Evolutionary conservation across 2,888 invertebrate species (phyloP), one percentile per base, ranked within the genome.

Genomic region (Micropterix aruncella): DNA sequence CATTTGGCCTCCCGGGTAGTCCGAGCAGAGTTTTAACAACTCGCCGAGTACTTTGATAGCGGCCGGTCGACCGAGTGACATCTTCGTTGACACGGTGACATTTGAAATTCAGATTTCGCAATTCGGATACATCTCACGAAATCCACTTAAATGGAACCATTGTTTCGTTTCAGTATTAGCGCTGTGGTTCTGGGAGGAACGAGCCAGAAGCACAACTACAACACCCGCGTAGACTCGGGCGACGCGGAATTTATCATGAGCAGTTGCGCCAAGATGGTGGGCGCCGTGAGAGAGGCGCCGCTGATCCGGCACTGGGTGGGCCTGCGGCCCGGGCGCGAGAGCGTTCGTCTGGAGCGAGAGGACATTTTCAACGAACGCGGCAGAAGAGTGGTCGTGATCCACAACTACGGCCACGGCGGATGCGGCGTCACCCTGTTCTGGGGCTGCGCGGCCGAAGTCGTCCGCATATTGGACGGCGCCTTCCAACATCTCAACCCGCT

Each of bases 371-470:
- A 50, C 36, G 58, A 56, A n/a, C n/a, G n/a, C 36, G 42, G 43
- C 37, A 49, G 57, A 45, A 68, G 57, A 53, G 74, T 65, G 55
- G 57, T 76, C 54, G 64, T 83, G 42, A 77, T 90, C 48, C 89
- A 90, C 57, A 89, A 90, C 62, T 90, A 90, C 57, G 90, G 86
- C 2, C 90, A 91, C 56, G 89, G 89, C 38, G 90, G 90, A 36
- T 79, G 83, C 50, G 90, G 90, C 0, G 72, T 91, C 1, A 89
- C 89, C 0, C 55, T 89, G 3, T 74, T 77, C 50, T 84, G 86
- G 80, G 90, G 90, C 12, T 89, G 89, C 60, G 87, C 86, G 12
- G 58, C 66, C 2, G 75, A 85, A 47, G 83, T 80, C 0, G 61
- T 80, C 3, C 56, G 73, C 38, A 59, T 82, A 52, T 58, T 77